Base-by-base conservation (phyloP, 2,797 vertebrate genomes). In the Hypotaenidia okinawae region DNA sequence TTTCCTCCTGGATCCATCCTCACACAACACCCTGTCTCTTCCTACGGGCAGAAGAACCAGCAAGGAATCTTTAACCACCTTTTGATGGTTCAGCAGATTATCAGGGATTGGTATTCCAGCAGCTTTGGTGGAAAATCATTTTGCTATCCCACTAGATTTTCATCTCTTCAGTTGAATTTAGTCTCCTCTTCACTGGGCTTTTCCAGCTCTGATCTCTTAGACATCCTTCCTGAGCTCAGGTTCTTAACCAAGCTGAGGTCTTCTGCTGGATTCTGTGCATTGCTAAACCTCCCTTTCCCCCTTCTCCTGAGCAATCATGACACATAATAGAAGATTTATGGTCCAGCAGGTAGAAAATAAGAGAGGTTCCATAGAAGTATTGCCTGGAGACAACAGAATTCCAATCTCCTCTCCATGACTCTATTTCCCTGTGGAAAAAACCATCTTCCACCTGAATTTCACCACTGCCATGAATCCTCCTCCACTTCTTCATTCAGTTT, bases 211-310 rank as follows among this genome's bases (percentile, higher is more conserved):
- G 15, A 39, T 37, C 22, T 74, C 33, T 24, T 13, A 17, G 14
- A 2, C 11, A 1, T 59, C n/a, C 10, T 52, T 73, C 47, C 52
- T 30, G 47, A 32, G 51, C 57, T 74, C 69, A 35, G n/a, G 18
- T 58, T 54, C 8, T 45, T 30, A 2, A 21, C n/a, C 52, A 14
- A 32, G 35, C 39, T 41, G 2, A 0, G 0, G 23, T 67, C 43
- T 11, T 63, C 22, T 55, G 12, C 32, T 16, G 66, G 23, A 10
- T 64, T 63, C 35, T 23, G 8, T 27, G 4, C 24, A 2, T 54
- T 61, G 14, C 25, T 14, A n/a, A 52, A 16, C 27, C 9, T 3
- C 27, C 13, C 39, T 41, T 41, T 41, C 51, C 25, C 27, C 27
- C 6, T 66, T 55, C 10, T 51, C 32, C n/a, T 70, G 19, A 52